These are phyloP conservation scores for Drosophila phalerata DNA, from an alignment of 2,888 invertebrate species.

Conservation along the genomic window DNA sequence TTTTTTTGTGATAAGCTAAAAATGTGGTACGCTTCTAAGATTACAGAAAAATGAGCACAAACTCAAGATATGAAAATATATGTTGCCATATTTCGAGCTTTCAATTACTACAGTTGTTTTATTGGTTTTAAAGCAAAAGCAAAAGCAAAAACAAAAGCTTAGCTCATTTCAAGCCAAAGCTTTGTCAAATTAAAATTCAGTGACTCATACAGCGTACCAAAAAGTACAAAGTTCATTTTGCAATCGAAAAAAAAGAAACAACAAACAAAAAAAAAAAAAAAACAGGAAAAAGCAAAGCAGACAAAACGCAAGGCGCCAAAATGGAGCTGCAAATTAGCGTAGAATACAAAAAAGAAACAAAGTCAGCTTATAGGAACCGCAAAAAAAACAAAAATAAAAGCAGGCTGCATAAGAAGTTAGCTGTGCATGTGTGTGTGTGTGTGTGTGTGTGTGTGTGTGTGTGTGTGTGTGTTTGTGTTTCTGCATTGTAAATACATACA, in stretches of 20 bases:
- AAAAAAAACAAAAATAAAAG: conserved; percentile 17
- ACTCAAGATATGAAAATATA: conserved; percentile 22
- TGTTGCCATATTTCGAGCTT: conserved; percentile 11
- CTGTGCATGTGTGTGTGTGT: not conserved
- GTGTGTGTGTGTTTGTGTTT: not conserved
- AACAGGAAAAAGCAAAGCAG: conserved; percentile 43
- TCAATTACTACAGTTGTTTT: conserved; percentile 27
- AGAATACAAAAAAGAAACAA: conserved; percentile 28
- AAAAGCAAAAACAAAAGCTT: conserved; percentile 15
- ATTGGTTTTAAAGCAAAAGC: too few species aligned
- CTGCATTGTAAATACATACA: conserved; percentile 4
- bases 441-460: not conserved
- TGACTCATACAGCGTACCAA: conserved; percentile 55
- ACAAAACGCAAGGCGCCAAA: conserved; percentile 61
- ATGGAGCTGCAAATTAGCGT: conserved; percentile 47
- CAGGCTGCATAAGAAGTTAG: conserved; percentile 19
- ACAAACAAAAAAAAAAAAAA: conserved; percentile 35
- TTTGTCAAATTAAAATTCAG: conserved; percentile 13
- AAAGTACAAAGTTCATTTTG: conserved; percentile 68
- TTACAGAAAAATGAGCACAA: conserved; percentile 38
- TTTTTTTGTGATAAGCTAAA: conserved; percentile 49
- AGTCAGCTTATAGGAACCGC: conserved; percentile 20
- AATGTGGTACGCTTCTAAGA: conserved; percentile 28
- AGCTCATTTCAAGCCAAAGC: conserved; percentile 27
- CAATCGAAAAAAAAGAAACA: conserved; percentile 32